phyloP scores from a whole-genome alignment of 2,888 invertebrate genomes.

The Caenorhabditis sulstoni region DNA sequence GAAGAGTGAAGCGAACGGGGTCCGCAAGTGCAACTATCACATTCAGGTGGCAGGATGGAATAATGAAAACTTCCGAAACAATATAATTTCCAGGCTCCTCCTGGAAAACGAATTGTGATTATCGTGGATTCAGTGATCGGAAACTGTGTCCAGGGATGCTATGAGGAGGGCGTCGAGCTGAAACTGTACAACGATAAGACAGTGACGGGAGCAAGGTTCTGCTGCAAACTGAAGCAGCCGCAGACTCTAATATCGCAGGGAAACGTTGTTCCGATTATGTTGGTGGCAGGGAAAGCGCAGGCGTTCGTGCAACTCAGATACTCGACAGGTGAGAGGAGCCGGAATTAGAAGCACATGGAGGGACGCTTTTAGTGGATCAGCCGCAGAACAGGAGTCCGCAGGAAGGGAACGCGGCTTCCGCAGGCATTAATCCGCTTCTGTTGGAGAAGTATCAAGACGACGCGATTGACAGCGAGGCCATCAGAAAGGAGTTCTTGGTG shows the following conservation, averaged over 20 bases:
- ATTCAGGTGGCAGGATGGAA: constrained; percentile 37
- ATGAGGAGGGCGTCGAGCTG: constrained; percentile 58
- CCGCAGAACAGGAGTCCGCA: constrained; percentile 37
- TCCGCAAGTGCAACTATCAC: constrained; percentile 60
- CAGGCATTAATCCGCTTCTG: constrained; percentile 14
- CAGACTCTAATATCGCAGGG: constrained; percentile 43
- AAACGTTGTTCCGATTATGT: constrained; percentile 36
- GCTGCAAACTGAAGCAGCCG: constrained; percentile 53
- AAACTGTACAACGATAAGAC: constrained; percentile 56
- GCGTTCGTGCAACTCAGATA: constrained; percentile 59
- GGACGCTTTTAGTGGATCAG: constrained; percentile 30
- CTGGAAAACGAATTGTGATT: constrained; percentile 50
- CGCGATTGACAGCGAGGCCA: constrained; percentile 41
- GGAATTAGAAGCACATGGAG: not conserved
- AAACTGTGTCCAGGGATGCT: constrained; percentile 61
- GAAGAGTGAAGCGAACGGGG: constrained; percentile 28
- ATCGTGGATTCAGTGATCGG: constrained; percentile 61
- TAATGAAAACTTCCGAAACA: not conserved
- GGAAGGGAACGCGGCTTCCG: constrained; percentile 3
- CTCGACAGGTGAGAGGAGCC: constrained; percentile 15
- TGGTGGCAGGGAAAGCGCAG: constrained; percentile 52
- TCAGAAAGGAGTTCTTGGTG: constrained; percentile 31
- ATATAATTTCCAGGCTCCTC: constrained; percentile 29
- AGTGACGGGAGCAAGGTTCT: constrained; percentile 57
- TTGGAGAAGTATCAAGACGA: constrained; percentile 41